Base-by-base conservation (phyloP, 1,140 invertebrate genomes). In the Drosophila yakuba region DNA sequence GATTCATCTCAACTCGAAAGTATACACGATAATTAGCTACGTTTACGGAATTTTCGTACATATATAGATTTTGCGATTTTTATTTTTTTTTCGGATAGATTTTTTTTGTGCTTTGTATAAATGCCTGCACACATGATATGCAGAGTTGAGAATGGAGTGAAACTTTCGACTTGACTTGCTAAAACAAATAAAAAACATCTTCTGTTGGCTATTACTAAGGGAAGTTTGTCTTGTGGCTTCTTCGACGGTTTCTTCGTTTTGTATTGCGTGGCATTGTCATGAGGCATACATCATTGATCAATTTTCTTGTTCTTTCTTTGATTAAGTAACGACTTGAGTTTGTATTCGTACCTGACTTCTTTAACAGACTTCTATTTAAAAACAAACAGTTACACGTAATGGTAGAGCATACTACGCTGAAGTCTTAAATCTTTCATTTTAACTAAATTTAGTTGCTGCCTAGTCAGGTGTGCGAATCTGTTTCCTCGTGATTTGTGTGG, bases 371-470 rank as follows among this genome's bases (percentile, higher is more conserved):
- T 35, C 41, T 48, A 28, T 68, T 64, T 69, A 47, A 48, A 51
- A 76, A 73, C 48, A 48, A 68, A 55, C 48, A 71, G 63, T 74
- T 78, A 44, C 79, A 78, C 51, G 61, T 32, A 76, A 69, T 80
- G 58, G 81, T 76, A 66, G 62, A 79, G 48, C 62, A 66, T 47
- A 58, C 77, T 78, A 80, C 48, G 58, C 56, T 75, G 84, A 63
- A 89, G 85, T 89, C 84, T 90, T 89, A 80, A 85, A 66, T 84
- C 77, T 64, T 89, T 89, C 77, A 64, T 78, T 84, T 84, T 63
- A 80, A 84, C 84, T 90, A 84, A 84, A 66, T 66, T 78, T 72
- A 85, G 77, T 90, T 89, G 84, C 57, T 67, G 85, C 85, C 76
- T 74, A 80, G 59, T 89, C 85, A 89, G 84, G 84, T 89, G 84